phyloP scores from a whole-genome alignment of 2,888 invertebrate genomes.

The Drosophila birchii region DNA sequence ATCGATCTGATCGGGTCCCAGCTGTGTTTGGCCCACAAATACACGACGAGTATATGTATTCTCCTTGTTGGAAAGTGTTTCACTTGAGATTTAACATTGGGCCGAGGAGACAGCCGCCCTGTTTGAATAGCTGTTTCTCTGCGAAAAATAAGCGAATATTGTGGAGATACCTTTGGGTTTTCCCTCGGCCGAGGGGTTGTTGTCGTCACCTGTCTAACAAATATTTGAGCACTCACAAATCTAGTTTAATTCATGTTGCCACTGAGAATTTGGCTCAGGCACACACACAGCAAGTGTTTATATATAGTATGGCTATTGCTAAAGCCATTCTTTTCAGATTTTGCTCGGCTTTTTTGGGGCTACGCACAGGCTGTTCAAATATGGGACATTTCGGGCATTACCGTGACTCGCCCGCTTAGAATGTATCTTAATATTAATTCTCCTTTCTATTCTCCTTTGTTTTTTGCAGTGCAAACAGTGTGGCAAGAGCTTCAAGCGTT shows the following conservation, averaged over 20 bases:
- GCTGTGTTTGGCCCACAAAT: constrained; percentile 69
- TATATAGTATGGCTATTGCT: constrained; percentile 34
- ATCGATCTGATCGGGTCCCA: constrained; percentile 34
- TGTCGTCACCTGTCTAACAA: constrained; percentile 52
- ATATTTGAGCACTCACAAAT: constrained; percentile 77
- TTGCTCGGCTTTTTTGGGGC: constrained; percentile 48
- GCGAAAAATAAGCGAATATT: constrained; percentile 15
- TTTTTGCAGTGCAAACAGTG: constrained; percentile 93
- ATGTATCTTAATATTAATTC: constrained; percentile 28
- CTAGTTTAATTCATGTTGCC: constrained; percentile 73
- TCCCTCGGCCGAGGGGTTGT: constrained; percentile 31
- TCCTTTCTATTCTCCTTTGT: constrained; percentile 5
- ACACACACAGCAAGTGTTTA: constrained; percentile 22
- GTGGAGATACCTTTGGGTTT: constrained; percentile 54
- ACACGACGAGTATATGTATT: background rate
- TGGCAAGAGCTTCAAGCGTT: constrained; percentile 98
- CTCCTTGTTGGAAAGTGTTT: constrained; percentile 40
- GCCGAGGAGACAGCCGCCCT: constrained; percentile 22
- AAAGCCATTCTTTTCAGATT: constrained; percentile 60
- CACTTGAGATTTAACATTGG: constrained; percentile 76
- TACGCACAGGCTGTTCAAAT: constrained; percentile 63
- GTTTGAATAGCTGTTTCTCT: constrained; percentile 70
- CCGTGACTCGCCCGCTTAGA: constrained; percentile 31
- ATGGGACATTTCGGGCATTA: constrained; percentile 41
- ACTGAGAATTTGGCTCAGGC: constrained; percentile 66